Base-by-base conservation (phyloP, 2,888 invertebrate genomes). In the Acrobasis repandana region DNA sequence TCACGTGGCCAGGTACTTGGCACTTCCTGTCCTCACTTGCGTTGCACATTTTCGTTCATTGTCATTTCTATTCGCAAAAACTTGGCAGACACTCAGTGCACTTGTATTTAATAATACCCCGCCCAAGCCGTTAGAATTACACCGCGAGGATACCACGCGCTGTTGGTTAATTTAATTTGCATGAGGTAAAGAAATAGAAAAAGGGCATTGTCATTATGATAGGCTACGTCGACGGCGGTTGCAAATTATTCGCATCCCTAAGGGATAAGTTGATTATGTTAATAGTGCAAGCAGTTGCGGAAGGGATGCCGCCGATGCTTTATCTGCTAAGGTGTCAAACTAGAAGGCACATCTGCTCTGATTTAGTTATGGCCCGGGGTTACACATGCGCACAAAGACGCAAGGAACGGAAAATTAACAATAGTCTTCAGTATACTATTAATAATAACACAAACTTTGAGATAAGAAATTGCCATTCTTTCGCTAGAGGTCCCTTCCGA, bases 381-480 rank as follows among this genome's bases (percentile, higher is more conserved):
- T 68, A 72, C 74, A 70, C 70, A 77, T 73, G 72, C 73, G 75
- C 76, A 80, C 76, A 82, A 83, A 80, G 79, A 78, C 69, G 73
- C 64, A 78, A 79, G 79, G 83, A 79, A 76, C 74, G 76, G 75
- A 78, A 79, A 82, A 86, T 85, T 83, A 85, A 90, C 89, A 90
- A 90, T 88, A 77, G 85, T 72, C 67, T 67, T 71, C 75, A 76
- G 80, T 83, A 83, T 75, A 76, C 82, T 82, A 80, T 79, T 89
- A 90, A 87, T 90, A 91, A 90, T 89, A 89, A 82, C 75, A 80
- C 74, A 77, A 83, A 83, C 78, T 82, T 83, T 82, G 74, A 88
- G 88, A 89, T 88, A 88, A 90, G 91, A 86, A 89, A 87, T 89
- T 90, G 90, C 88, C 83, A 89, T 91, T 92, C 90, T 90, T 90